Evolutionary conservation across 2,888 invertebrate genomes (phyloP), one percentile per base, ranked within the genome.

Genomic region (Eremobia ochroleuca): DNA sequence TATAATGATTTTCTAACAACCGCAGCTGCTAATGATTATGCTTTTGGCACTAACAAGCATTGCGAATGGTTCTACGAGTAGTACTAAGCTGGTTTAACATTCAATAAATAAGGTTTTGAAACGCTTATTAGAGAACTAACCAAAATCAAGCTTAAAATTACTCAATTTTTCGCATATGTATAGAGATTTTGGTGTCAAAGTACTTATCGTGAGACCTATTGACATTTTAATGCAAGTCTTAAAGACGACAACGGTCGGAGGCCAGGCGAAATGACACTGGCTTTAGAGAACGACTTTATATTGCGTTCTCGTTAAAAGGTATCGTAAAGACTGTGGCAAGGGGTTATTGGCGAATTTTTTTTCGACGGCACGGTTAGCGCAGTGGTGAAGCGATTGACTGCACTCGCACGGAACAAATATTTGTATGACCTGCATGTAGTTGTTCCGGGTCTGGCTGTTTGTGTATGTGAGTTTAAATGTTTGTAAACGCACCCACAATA

Each of bases 1-100:
- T 65, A 62, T 76, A 82, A 85, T 77, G 86, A 85, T 82, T 84
- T 85, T 83, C 85, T 82, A 77, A 85, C 74, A 40, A 59, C 68
- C 49, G 40, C 40, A 74, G n/a, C 66, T 77, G 64, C 62, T 59
- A 83, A 86, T 83, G 71, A 81, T 86, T 40, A 86, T 72, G 74
- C 64, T 84, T 69, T 64, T 83, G 40, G 67, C 71, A 78, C 75
- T 83, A 76, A 81, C 81, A 75, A 81, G 79, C 74, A 43, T 37
- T 81, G 64, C 71, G 4, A 85, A 82, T 73, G 40, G 49, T 58
- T 64, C 46, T n/a, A n/a, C n/a, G n/a, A n/a, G n/a, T n/a, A 15
- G 67, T 76, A 61, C 71, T 72, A 65, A 75, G n/a, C 11, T 67
- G 70, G 74, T 77, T 85, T 73, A 78, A 70, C 52, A 25, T 15